A percentile compares a stretch with the other conserved stretches of the same genome.
These are phyloP conservation scores for Cryptocephalus primarius DNA, from an alignment of 2,888 invertebrate genomes.

Conservation along the genomic window DNA sequence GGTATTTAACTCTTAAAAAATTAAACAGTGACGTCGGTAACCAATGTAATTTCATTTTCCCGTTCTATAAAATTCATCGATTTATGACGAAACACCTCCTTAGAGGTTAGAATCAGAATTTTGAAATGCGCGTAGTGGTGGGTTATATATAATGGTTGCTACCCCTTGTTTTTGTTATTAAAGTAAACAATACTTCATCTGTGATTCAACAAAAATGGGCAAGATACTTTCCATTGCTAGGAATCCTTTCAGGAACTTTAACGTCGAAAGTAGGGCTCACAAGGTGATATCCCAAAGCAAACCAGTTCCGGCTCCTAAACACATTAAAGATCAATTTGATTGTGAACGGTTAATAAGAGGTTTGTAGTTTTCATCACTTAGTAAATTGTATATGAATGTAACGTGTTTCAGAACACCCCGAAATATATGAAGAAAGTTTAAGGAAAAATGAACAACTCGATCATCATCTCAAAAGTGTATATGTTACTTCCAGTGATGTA, in stretches of 20 bases:
- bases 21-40: no score
- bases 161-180: no score
- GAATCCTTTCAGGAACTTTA: slow-evolving; percentile 54
- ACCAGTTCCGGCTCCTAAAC: slow-evolving; percentile 56
- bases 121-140: not conserved
- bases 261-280: slow-evolving; percentile 67
- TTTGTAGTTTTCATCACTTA: slow-evolving; percentile 13
- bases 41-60: no score
- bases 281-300: slow-evolving; percentile 52
- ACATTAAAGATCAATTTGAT: slow-evolving; percentile 49
- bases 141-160: no score
- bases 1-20: no score
- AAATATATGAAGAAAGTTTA: slow-evolving; percentile 48
- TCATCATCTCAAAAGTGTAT: slow-evolving; percentile 56
- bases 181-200: no score
- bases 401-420: slow-evolving; percentile 44
- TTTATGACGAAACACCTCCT: not conserved
- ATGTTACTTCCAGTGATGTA: slow-evolving; percentile 50
- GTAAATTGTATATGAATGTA: not conserved
- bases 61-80: not conserved
- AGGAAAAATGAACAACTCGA: slow-evolving; percentile 54
- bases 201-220: slow-evolving; percentile 15
- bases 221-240: slow-evolving; percentile 45
- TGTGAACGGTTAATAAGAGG: slow-evolving; percentile 51
- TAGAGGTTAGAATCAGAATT: slow-evolving; percentile 1